Base-by-base conservation (phyloP, 2,797 vertebrate species). In the Hemibagrus guttatus region DNA sequence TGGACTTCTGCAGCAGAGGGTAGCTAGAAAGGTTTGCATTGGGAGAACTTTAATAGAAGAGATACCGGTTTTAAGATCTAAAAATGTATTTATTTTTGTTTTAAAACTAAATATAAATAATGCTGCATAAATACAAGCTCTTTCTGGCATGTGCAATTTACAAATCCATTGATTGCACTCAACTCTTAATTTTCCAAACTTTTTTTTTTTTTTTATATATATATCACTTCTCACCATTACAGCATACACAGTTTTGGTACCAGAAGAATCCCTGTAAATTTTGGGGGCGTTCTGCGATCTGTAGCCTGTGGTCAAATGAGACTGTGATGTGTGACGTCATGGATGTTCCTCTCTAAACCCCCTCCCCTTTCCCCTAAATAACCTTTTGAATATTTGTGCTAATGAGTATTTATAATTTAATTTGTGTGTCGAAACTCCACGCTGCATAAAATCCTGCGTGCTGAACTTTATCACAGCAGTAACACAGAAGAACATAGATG, bases 401-500 rank as follows among this genome's bases (percentile, higher is more conserved):
- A 35, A 58, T 13, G 6, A 28, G 46, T n/a, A 59, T 39, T 71
- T 56, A 21, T 49, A n/a, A 23, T 59, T 35, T 28, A 46, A 35
- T 23, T 52, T 46, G n/a, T 26, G 46, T 39, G 28, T 78, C 84
- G 14, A 16, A 61, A 42, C 74, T 21, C 14, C 52, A 49, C 84
- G 28, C 72, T 85, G 75, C 75, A 63, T 66, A 46, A 39, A 56
- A 74, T 72, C 56, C 54, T 49, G 68, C 63, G 42, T 81, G 59
- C 78, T 81, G 84, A 84, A 85, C 71, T 72, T 42, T 35, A 68
- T 13, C 52, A 13, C 68, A 59, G 58, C 75, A 81, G 59, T n/a
- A 64, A 42, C 81, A 61, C 80, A 72, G 84, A 72, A 84, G 64
- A 59, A 87, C 68, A 66, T 42, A 49, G 39, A 66, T 68, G 11